Conservation (phyloP, 2,113 vertebrate genomes). For the Trochalopteron elliotii region DNA sequence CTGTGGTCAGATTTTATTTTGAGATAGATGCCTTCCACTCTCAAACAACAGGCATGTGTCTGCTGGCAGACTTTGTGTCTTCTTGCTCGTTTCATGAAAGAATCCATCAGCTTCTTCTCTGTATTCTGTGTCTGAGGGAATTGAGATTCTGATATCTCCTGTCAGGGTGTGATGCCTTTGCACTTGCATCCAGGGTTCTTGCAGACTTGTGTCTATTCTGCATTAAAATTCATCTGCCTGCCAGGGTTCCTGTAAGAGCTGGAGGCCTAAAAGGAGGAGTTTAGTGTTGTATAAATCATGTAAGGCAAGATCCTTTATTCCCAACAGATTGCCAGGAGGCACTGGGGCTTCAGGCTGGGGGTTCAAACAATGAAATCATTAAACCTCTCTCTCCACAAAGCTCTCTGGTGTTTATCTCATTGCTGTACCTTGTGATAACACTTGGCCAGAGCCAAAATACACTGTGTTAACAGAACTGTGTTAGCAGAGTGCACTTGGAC, state of each 20-base stretch:
- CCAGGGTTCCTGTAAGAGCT: background rate
- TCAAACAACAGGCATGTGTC: background rate
- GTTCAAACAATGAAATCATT: slow-evolving; percentile 11
- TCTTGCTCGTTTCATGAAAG: background rate
- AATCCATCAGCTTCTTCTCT: background rate
- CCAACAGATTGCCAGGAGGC: background rate
- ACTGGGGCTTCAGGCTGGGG: background rate
- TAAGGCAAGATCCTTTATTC: background rate
- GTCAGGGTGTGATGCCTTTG: background rate
- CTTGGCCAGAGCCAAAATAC: background rate
- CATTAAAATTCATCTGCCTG: background rate
- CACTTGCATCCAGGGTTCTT: background rate
- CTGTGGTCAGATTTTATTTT: background rate
- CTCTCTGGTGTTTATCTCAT: background rate
- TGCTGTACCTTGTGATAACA: slow-evolving; percentile 1
- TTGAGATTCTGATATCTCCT: background rate
- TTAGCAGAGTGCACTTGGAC: background rate
- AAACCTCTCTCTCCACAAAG: background rate
- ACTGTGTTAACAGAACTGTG: background rate
- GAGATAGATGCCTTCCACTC: background rate
- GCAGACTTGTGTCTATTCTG: background rate
- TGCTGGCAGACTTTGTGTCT: background rate
- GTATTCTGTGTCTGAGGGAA: background rate
- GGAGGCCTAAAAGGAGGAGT: background rate
- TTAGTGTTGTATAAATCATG: background rate